Percentiles rank a stretch among this genome's conserved stretches.
phyloP scores from a whole-genome alignment of 2,888 invertebrate species.

The Phragmatobia fuliginosa region DNA sequence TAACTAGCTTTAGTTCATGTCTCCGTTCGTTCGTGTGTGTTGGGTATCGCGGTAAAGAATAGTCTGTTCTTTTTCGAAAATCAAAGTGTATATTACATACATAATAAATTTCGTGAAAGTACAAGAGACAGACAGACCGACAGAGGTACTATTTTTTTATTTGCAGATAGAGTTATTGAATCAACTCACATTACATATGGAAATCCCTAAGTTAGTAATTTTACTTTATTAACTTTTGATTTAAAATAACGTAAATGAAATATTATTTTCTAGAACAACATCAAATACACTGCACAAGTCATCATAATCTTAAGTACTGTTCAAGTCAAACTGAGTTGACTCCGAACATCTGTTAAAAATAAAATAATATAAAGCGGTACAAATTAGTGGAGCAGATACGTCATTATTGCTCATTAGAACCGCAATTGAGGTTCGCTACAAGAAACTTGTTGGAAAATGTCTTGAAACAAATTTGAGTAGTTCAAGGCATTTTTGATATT shows the following conservation, averaged over 20 bases:
- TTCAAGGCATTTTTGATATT: slow-evolving; percentile 39
- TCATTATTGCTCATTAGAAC: slow-evolving; percentile 81
- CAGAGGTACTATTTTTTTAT: neutral
- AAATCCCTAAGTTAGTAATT: neutral
- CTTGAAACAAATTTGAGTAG: slow-evolving; percentile 73
- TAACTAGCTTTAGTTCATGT: too few species aligned
- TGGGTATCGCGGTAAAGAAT: too few species aligned
- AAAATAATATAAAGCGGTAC: slow-evolving; percentile 55
- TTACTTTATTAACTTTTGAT: neutral
- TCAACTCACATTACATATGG: neutral
- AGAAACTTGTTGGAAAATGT: slow-evolving; percentile 64
- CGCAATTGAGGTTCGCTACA: slow-evolving; percentile 79
- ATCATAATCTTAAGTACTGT: slow-evolving; percentile 14
- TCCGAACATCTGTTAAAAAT: slow-evolving; percentile 52
- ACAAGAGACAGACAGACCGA: too few species aligned
- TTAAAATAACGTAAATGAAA: neutral
- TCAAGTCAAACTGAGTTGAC: slow-evolving; percentile 23
- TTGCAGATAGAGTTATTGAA: slow-evolving; percentile 8
- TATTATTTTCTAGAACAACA: slow-evolving; percentile 1
- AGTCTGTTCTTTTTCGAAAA: too few species aligned
- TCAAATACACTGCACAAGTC: slow-evolving; percentile 1
- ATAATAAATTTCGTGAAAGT: too few species aligned
- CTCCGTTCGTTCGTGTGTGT: too few species aligned
- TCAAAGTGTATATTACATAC: too few species aligned
- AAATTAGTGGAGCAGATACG: slow-evolving; percentile 64